Conservation (phyloP, 2,797 vertebrate genomes). For the Hippocampus kuda region DNA sequence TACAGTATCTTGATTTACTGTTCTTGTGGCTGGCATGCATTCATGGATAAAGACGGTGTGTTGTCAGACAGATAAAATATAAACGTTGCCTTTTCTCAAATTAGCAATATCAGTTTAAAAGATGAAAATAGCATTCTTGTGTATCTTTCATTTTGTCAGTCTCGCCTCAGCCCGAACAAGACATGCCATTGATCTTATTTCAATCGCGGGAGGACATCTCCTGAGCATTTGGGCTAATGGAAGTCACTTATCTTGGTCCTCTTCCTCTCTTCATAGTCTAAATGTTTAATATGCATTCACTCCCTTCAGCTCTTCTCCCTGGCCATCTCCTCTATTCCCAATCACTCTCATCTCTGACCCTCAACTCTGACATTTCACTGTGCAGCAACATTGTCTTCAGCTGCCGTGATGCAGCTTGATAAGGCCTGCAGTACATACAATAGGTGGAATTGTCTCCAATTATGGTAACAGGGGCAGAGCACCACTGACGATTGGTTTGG, state of each 20-base stretch:
- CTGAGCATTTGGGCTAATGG: slow-evolving; percentile 48
- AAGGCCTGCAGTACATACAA: slow-evolving; percentile 43
- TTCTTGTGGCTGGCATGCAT: background rate
- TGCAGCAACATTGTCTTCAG: slow-evolving; percentile 46
- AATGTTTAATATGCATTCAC: slow-evolving; percentile 54
- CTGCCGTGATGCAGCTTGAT: slow-evolving; percentile 30
- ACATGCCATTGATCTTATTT: slow-evolving; percentile 52
- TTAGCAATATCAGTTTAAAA: background rate
- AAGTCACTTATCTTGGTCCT: slow-evolving; percentile 34
- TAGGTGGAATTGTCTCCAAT: slow-evolving; percentile 48
- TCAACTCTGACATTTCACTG: slow-evolving; percentile 48
- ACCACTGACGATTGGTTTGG: slow-evolving; percentile 13
- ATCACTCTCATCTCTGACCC: slow-evolving; percentile 21
- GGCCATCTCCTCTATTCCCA: slow-evolving; percentile 8
- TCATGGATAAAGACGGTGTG: background rate
- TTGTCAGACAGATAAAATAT: background rate
- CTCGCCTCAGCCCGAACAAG: slow-evolving; percentile 21
- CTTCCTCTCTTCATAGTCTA: slow-evolving; percentile 38
- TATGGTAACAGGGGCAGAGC: slow-evolving; percentile 32
- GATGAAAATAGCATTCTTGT: slow-evolving; percentile 6
- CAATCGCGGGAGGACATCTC: slow-evolving; percentile 47
- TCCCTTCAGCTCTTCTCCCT: slow-evolving; percentile 12
- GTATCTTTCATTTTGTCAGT: slow-evolving; percentile 21
- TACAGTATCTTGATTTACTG: background rate
- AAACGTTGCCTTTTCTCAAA: background rate